These are phyloP conservation scores for Tiliacea aurago DNA, from an alignment of 2,888 invertebrate genomes.

Conservation along the genomic window DNA sequence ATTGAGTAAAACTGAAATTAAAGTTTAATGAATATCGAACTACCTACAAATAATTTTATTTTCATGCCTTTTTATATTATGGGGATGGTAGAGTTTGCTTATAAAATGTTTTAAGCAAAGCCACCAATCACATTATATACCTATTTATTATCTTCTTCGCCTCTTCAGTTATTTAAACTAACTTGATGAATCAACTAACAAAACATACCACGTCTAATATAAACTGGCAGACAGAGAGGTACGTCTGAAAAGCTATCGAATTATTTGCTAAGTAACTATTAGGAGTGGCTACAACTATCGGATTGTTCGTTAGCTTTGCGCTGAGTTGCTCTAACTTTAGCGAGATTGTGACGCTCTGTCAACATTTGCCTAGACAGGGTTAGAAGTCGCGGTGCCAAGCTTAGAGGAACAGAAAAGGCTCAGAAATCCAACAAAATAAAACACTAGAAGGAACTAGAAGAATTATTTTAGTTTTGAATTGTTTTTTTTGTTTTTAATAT, in stretches of 20 bases:
- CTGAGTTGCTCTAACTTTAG: conserved; percentile 39
- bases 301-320: conserved; percentile 54
- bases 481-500: too few species aligned
- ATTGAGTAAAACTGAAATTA: conserved; percentile 4
- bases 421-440: conserved; percentile 4
- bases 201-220: conserved; percentile 2
- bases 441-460: neutral
- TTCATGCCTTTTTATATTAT: neutral
- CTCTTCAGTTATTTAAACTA: conserved; percentile 3
- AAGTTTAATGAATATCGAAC: neutral
- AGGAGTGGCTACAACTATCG: conserved; percentile 24
- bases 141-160: neutral
- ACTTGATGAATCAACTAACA: neutral
- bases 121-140: neutral
- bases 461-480: too few species aligned
- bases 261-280: conserved; percentile 39
- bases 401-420: neutral
- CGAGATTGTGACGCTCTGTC: conserved; percentile 33
- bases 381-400: conserved; percentile 16
- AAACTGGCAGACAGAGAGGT: neutral
- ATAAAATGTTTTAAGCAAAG: neutral
- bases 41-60: too few species aligned
- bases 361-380: conserved; percentile 28
- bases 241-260: conserved; percentile 15
- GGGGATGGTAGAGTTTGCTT: neutral